Conservation (phyloP, 92 coral and sea anemone species). For the Zoanthus sansibaricus region DNA sequence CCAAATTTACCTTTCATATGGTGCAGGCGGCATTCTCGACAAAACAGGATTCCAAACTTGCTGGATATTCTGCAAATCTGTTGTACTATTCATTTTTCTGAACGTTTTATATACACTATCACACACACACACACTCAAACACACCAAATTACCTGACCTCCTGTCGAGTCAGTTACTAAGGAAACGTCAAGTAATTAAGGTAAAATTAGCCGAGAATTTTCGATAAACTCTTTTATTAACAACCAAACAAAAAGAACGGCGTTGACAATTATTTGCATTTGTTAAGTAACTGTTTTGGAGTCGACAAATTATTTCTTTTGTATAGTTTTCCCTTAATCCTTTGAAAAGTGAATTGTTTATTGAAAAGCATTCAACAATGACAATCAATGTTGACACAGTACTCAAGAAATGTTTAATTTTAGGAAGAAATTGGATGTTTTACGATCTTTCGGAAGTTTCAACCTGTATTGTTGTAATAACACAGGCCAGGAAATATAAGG, state of each 20-base stretch:
- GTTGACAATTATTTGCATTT: constrained; percentile 13
- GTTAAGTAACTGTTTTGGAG: constrained; percentile 1
- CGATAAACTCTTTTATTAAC: background rate
- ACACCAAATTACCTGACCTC: too few relatives aligned
- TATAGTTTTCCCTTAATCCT: background rate
- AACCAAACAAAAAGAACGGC: constrained; percentile 2
- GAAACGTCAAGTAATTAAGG: background rate
- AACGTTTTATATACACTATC: too few relatives aligned
- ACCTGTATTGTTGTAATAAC: too few relatives aligned
- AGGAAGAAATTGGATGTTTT: too few relatives aligned
- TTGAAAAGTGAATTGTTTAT: background rate
- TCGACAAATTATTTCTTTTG: background rate
- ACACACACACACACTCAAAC: background rate
- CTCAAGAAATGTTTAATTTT: too few relatives aligned
- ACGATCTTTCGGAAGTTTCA: background rate
- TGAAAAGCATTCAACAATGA: background rate
- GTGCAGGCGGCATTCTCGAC: background rate
- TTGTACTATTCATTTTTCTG: background rate
- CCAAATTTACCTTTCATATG: constrained; percentile 18
- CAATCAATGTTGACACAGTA: background rate
- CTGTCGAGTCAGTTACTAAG: background rate
- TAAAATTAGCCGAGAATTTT: too few relatives aligned
- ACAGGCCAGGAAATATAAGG: background rate
- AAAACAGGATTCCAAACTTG: constrained; percentile 32
- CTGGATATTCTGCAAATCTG: constrained; percentile 5